These are phyloP conservation scores for Drosophila fulvimacula DNA, from an alignment of 2,888 invertebrate genomes.

Conservation along the genomic window DNA sequence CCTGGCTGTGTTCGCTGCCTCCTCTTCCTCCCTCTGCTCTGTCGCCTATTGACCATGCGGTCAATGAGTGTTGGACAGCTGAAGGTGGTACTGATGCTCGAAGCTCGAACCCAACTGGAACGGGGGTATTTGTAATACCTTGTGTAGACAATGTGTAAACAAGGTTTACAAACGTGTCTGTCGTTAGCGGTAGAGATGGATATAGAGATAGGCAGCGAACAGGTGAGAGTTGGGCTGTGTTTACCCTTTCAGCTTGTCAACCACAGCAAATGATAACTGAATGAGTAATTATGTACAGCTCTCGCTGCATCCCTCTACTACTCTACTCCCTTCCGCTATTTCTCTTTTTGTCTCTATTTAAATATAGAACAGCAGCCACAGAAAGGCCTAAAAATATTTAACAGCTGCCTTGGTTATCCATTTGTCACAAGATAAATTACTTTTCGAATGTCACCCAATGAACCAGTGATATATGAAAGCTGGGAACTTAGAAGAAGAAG, in stretches of 20 bases:
- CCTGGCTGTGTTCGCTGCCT: conserved; percentile 4
- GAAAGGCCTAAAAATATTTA: not conserved
- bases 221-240: not conserved
- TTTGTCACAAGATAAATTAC: conserved; percentile 57
- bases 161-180: conserved; percentile 55
- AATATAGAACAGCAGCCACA: not conserved
- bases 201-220: not conserved
- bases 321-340: not conserved
- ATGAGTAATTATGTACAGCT: conserved; percentile 35
- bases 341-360: not conserved
- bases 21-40: not conserved
- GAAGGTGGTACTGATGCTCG: conserved; percentile 6
- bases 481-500: not conserved
- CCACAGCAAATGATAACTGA: conserved; percentile 39
- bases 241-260: conserved; percentile 11
- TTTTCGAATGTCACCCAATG: conserved; percentile 39
- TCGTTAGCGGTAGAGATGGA: not conserved
- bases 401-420: conserved; percentile 5
- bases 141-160: conserved; percentile 77
- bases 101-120: not conserved
- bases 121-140: conserved; percentile 47
- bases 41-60: conserved; percentile 20
- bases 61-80: conserved; percentile 35
- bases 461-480: conserved; percentile 50
- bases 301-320: no score